Evolutionary conservation across 64 coral and sea anemone genomes (phyloP).

Genomic region (Montipora foliosa): DNA sequence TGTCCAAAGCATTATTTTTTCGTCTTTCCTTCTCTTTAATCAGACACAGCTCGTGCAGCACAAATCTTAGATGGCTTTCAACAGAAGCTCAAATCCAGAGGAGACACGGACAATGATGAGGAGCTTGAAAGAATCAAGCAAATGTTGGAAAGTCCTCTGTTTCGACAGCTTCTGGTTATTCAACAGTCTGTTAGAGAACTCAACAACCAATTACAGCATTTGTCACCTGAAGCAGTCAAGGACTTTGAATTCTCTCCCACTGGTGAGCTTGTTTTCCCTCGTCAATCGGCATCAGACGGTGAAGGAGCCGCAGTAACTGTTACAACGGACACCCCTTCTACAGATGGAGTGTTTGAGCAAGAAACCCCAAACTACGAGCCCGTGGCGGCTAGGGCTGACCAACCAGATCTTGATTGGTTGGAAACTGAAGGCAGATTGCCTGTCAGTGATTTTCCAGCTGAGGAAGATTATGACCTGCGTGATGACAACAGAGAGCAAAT

Average conservation of each 20-base stretch:
- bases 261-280: constrained; percentile 84
- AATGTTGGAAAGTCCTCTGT: constrained; percentile 95
- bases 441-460: not conserved
- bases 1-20: not conserved
- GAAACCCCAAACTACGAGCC: not conserved
- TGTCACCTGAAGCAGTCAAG: constrained; percentile 63
- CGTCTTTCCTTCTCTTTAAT: not conserved
- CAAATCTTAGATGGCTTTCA: constrained; percentile 92
- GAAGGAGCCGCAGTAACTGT: constrained; percentile 9
- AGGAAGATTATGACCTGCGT: constrained; percentile 48
- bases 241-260: constrained; percentile 95
- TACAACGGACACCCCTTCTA: constrained; percentile 33
- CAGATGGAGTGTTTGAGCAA: constrained; percentile 50
- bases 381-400: not conserved
- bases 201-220: constrained; percentile 65
- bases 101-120: constrained; percentile 79
- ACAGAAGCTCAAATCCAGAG: constrained; percentile 78
- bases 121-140: constrained; percentile 87
- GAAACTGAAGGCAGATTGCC: not conserved
- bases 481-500: constrained; percentile 82
- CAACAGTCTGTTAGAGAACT: constrained; percentile 89
- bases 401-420: not conserved
- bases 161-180: constrained; percentile 85
- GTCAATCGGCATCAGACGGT: constrained; percentile 36
- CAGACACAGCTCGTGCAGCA: constrained; percentile 71